Evolutionary conservation across 2,113 vertebrate genomes (phyloP).

Genomic region (Patagioenas fasciata): DNA sequence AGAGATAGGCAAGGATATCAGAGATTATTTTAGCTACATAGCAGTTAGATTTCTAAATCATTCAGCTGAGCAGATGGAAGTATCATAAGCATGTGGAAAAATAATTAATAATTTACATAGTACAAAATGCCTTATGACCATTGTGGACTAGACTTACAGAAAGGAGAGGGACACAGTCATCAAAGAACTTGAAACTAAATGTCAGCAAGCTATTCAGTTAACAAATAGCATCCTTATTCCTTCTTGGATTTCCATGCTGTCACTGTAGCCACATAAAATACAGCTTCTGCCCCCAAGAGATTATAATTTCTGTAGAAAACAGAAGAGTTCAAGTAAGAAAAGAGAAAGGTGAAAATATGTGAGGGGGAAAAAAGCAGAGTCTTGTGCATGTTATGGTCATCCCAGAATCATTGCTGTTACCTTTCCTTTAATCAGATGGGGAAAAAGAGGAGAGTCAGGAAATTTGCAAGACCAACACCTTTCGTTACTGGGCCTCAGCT

Average conservation of each 20-base stretch:
- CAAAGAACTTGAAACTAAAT: conserved; percentile 27
- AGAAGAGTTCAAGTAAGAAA: neutral
- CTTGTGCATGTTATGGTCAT: neutral
- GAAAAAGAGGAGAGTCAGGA: neutral
- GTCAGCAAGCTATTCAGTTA: neutral
- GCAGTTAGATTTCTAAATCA: neutral
- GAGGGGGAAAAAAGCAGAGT: neutral
- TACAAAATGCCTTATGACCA: conserved; percentile 56
- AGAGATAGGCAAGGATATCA: neutral
- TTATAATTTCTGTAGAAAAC: neutral
- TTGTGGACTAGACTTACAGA: neutral
- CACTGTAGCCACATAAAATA: neutral
- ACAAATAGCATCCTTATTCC: conserved; percentile 1
- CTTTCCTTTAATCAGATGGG: neutral
- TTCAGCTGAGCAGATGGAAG: neutral
- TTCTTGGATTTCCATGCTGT: neutral
- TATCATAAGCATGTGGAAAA: neutral
- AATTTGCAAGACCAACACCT: neutral
- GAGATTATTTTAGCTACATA: neutral
- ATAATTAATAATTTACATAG: conserved; percentile 41
- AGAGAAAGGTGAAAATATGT: neutral
- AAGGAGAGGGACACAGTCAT: conserved; percentile 9
- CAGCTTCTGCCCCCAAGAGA: neutral
- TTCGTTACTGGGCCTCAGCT: neutral
- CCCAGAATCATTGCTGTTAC: neutral